phyloP scores from a whole-genome alignment of 1,140 invertebrate species.

The Drosophila bifasciata region DNA sequence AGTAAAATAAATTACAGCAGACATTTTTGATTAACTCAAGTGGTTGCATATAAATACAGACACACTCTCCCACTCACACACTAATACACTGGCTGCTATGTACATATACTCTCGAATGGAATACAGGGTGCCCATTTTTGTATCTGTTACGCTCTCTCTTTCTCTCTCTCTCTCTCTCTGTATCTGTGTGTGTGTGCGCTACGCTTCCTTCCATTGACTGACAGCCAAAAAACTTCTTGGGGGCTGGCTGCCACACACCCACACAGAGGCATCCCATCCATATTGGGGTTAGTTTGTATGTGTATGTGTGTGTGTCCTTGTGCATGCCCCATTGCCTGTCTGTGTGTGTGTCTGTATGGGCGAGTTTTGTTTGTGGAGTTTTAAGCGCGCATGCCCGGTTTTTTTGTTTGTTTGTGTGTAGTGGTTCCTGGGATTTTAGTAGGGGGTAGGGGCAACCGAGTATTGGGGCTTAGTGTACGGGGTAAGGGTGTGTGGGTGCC shows the following conservation, averaged over 20 bases:
- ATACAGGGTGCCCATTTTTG: slow-evolving; percentile 57
- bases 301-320: slow-evolving; percentile 29
- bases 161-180: neutral
- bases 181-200: slow-evolving; percentile 28
- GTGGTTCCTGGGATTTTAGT: neutral
- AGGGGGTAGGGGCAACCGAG: slow-evolving; percentile 16
- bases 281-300: slow-evolving; percentile 70
- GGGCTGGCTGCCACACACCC: slow-evolving; percentile 56
- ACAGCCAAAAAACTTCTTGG: slow-evolving; percentile 81
- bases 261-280: slow-evolving; percentile 25
- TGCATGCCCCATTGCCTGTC: no score
- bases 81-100: slow-evolving; percentile 10
- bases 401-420: slow-evolving; percentile 33
- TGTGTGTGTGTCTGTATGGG: slow-evolving; percentile 30
- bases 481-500: slow-evolving; percentile 5
- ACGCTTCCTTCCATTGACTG: slow-evolving; percentile 79
- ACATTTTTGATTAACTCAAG: slow-evolving; percentile 83
- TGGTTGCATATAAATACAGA: slow-evolving; percentile 75
- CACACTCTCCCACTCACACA: slow-evolving; percentile 26
- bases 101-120: slow-evolving; percentile 30
- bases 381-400: slow-evolving; percentile 69
- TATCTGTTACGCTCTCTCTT: no score
- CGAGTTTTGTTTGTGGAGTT: slow-evolving; percentile 71
- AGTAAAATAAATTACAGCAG: slow-evolving; percentile 83
- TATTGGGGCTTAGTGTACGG: neutral